Evolutionary conservation across 2,888 invertebrate species (phyloP).

Genomic region (Hydrotaea cyrtoneurina): DNA sequence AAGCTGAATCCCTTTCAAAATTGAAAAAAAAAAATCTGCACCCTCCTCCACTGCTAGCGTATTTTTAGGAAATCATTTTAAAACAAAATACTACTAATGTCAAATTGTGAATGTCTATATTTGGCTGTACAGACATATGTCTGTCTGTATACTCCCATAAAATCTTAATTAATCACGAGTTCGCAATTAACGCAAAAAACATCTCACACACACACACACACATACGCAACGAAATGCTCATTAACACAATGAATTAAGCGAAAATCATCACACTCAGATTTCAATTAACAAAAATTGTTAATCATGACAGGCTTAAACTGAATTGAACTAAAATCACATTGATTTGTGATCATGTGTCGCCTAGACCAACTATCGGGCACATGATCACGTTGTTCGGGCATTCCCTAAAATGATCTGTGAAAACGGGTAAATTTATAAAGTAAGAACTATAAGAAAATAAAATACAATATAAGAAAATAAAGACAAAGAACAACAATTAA

Average conservation of each 20-base stretch:
- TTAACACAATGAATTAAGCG: conserved; percentile 10
- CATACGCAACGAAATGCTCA: background rate
- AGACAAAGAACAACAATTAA: too few relatives aligned
- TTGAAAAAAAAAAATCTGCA: too few relatives aligned
- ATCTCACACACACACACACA: background rate
- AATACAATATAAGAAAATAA: too few relatives aligned
- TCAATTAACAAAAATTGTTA: conserved; percentile 17
- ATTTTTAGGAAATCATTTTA: too few relatives aligned
- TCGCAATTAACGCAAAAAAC: background rate
- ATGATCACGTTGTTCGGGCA: background rate
- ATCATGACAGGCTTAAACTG: conserved; percentile 10
- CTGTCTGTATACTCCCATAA: conserved; percentile 4
- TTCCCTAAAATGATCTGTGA: too few relatives aligned
- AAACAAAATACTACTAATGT: background rate
- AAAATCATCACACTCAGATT: background rate
- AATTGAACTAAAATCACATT: background rate
- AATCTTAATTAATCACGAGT: conserved; percentile 28
- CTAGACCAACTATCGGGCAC: background rate
- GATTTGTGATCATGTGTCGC: background rate
- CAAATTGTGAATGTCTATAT: background rate
- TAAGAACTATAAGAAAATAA: too few relatives aligned
- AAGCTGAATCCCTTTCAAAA: too few relatives aligned
- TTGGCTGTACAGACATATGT: background rate
- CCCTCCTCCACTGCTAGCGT: too few relatives aligned
- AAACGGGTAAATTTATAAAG: too few relatives aligned